These are phyloP conservation scores for Ursus arctos DNA, from an alignment of 2,113 vertebrate species.

Conservation along the genomic window DNA sequence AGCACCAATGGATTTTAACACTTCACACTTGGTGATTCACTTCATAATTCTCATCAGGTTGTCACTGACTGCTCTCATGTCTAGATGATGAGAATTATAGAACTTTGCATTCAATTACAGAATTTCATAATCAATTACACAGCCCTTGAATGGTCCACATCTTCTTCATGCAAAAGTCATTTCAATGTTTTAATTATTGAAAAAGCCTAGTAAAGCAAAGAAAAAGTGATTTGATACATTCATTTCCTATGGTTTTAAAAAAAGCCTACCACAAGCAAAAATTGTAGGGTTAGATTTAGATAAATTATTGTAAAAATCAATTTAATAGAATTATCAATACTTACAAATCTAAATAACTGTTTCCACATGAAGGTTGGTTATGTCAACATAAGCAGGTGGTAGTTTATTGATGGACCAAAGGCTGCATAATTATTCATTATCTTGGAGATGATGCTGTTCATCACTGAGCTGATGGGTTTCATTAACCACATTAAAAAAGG, in stretches of 20 bases:
- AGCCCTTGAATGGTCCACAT: not conserved
- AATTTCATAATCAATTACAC: conserved; percentile 51
- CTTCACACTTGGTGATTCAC: not conserved
- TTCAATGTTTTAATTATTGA: conserved; percentile 60
- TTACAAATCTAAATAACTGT: conserved; percentile 40
- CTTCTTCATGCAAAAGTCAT: conserved; percentile 20
- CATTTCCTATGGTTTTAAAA: not conserved
- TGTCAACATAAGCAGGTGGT: conserved; percentile 2
- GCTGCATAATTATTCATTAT: conserved; percentile 14
- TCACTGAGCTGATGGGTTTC: not conserved
- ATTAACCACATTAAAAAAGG: not conserved
- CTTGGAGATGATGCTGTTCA: not conserved
- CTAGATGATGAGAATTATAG: conserved; percentile 38
- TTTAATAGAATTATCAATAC: conserved; percentile 45
- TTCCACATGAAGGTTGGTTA: conserved; percentile 16
- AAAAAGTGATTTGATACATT: not conserved
- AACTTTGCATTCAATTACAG: conserved; percentile 43
- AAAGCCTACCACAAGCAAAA: not conserved
- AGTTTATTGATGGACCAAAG: conserved; percentile 1
- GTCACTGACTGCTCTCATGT: not conserved
- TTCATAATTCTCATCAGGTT: not conserved
- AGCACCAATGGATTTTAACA: not conserved
- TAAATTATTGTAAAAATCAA: conserved; percentile 49
- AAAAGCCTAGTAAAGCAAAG: conserved; percentile 27
- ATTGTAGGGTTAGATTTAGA: not conserved